Evolutionary conservation across 2,888 invertebrate genomes (phyloP).

Genomic region (Creontiades dilutus): DNA sequence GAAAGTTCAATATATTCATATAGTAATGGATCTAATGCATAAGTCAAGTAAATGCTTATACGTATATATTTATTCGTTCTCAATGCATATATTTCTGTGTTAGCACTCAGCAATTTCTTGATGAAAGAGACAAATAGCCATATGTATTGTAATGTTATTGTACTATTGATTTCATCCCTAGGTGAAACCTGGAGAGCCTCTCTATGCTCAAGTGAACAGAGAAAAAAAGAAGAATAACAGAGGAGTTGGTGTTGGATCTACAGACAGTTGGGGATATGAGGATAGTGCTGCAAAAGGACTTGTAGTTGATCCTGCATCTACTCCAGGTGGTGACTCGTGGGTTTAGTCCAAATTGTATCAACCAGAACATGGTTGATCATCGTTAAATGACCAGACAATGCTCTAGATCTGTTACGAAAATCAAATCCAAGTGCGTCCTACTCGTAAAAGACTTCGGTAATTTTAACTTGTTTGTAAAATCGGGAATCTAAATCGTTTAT

Average conservation of each 20-base stretch:
- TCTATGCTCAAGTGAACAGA: slow-evolving; percentile 84
- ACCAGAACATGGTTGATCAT: slow-evolving; percentile 43
- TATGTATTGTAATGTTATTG: too few relatives aligned
- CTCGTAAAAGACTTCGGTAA: slow-evolving; percentile 39
- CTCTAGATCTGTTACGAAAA: slow-evolving; percentile 35
- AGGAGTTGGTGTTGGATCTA: slow-evolving; percentile 77
- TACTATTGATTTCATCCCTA: slow-evolving; percentile 77
- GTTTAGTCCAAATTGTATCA: slow-evolving; percentile 77
- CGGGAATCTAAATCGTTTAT: slow-evolving; percentile 57
- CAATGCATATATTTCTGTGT: too few relatives aligned
- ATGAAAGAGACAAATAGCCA: too few relatives aligned
- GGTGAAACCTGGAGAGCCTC: slow-evolving; percentile 82
- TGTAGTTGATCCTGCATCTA: slow-evolving; percentile 75
- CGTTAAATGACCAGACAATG: background rate
- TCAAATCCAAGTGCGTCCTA: slow-evolving; percentile 56
- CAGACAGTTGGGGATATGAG: slow-evolving; percentile 77
- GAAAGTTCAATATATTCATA: too few relatives aligned
- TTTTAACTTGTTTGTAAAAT: slow-evolving; percentile 40
- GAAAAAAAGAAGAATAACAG: slow-evolving; percentile 82
- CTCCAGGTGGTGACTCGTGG: slow-evolving; percentile 80
- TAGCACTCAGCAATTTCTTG: too few relatives aligned
- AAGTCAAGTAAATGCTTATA: too few relatives aligned
- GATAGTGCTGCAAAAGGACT: slow-evolving; percentile 75
- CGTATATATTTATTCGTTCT: too few relatives aligned
- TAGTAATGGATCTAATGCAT: too few relatives aligned